Base-by-base conservation (phyloP, 2,888 invertebrate genomes). In the Xiphydria camelus region DNA sequence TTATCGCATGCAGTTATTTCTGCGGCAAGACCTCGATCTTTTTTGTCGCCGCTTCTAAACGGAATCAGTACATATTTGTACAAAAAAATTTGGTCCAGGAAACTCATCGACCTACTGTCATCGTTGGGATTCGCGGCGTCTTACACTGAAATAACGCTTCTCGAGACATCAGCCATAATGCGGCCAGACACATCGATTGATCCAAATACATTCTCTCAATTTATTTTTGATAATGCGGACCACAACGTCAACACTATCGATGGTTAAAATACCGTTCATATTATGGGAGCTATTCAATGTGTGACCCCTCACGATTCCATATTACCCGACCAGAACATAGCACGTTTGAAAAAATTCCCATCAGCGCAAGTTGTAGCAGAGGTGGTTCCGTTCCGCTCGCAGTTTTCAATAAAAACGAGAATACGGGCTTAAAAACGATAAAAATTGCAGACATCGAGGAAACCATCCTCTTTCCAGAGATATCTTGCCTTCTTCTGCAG, bases 401-500 rank as follows among this genome's bases (percentile, higher is more conserved):
- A 43, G 42, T 47, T 47, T 49, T 23, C 38, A 35, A 52, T 47
- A 50, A 55, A 47, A 38, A 52, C 5, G 39, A 45, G n/a, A 47
- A 47, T 40, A 47, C 45, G 33, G 47, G 49, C 37, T 50, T 53
- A 45, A 45, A 52, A 49, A 53, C 47, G 9, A 47, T 49, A 34
- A 23, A 45, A 45, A 45, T 55, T 45, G 21, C 38, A 51, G 43
- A 53, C 38, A 40, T 49, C 1, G 51, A 51, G 26, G 39, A 21
- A 53, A 39, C 37, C 45, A 53, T 42, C 47, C 44, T 22, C 47
- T 51, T 45, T 45, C 47, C 39, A 56, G 39, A 49, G 50, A 53
- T 33, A 50, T 55, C 34, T 34, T 51, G 41, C 55, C 49, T 41
- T 55, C 43, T 37, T 14, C 49, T 49, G 40, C 21, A 7, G 17